Conservation (phyloP, 2,797 vertebrate genomes). For the Enteromius viviparus region DNA sequence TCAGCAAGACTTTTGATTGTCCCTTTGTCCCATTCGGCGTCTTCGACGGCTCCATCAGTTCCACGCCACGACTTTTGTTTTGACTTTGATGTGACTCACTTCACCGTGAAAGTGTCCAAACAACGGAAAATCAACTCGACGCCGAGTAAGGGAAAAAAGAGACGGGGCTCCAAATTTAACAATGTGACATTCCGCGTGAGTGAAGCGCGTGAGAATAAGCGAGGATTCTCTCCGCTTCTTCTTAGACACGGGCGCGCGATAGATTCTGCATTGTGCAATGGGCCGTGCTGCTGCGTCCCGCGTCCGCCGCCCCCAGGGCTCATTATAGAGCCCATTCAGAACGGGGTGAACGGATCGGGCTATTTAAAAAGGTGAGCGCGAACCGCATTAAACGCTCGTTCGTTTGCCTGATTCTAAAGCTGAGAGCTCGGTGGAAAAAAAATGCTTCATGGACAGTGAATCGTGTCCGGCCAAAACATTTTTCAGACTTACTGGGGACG, state of each 20-base stretch:
- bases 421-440: constrained; percentile 60
- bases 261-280: constrained; percentile 78
- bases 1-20: constrained; percentile 40
- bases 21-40: constrained; percentile 16
- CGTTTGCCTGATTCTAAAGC: constrained; percentile 55
- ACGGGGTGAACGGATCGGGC: constrained; percentile 86
- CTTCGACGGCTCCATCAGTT: constrained; percentile 52
- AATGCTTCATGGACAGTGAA: constrained; percentile 61
- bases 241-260: constrained; percentile 62
- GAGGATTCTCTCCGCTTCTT: constrained; percentile 60
- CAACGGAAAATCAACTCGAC: constrained; percentile 45
- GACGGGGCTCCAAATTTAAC: constrained; percentile 36
- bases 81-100: constrained; percentile 56
- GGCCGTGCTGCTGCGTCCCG: constrained; percentile 69
- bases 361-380: constrained; percentile 80
- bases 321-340: constrained; percentile 74
- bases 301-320: constrained; percentile 78
- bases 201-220: constrained; percentile 60
- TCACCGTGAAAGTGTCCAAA: constrained; percentile 52
- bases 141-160: constrained; percentile 11
- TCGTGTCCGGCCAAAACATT: constrained; percentile 52
- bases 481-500: constrained; percentile 19
- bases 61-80: constrained; percentile 49
- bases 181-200: constrained; percentile 58
- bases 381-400: constrained; percentile 73